Evolutionary conservation across 1,140 invertebrate genomes (phyloP).

Genomic region (Nebria ingens): DNA sequence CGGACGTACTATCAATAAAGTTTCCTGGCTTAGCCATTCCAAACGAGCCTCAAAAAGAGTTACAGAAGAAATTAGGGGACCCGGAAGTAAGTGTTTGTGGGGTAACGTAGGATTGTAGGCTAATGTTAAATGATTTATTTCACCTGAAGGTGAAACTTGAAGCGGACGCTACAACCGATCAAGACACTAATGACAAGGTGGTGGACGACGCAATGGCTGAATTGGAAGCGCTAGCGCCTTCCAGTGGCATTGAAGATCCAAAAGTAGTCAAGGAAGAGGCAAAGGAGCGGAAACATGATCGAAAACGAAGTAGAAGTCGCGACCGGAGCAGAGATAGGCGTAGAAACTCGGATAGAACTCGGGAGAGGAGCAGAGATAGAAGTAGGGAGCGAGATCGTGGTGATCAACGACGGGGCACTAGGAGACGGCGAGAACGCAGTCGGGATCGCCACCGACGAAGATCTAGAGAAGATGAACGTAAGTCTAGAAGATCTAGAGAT

Average conservation of each 20-base stretch:
- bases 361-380: constrained; percentile 26
- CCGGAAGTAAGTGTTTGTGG: constrained; percentile 24
- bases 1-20: constrained; percentile 56
- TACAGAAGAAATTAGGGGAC: constrained; percentile 35
- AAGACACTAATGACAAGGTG: constrained; percentile 37
- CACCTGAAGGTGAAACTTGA: constrained; percentile 14
- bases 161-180: constrained; percentile 22
- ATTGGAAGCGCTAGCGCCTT: constrained; percentile 77
- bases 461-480: constrained; percentile 20
- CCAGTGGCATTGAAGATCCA: constrained; percentile 17
- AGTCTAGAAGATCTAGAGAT: constrained; percentile 20
- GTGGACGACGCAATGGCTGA: constrained; percentile 80
- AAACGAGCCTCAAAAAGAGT: constrained; percentile 56
- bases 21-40: constrained; percentile 87
- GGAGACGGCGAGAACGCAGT: constrained; percentile 25
- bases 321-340: constrained; percentile 29
- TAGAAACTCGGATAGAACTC: constrained; percentile 28
- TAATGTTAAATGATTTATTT: not conserved
- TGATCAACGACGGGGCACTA: constrained; percentile 21
- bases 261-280: constrained; percentile 17
- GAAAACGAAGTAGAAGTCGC: constrained; percentile 29
- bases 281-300: constrained; percentile 18
- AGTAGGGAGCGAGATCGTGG: constrained; percentile 18
- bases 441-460: constrained; percentile 26
- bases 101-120: not conserved